A percentile compares a stretch with the other conserved stretches of the same genome.
These are phyloP conservation scores for Leiothrix lutea DNA, from an alignment of 2,113 vertebrate species.

Conservation along the genomic window DNA sequence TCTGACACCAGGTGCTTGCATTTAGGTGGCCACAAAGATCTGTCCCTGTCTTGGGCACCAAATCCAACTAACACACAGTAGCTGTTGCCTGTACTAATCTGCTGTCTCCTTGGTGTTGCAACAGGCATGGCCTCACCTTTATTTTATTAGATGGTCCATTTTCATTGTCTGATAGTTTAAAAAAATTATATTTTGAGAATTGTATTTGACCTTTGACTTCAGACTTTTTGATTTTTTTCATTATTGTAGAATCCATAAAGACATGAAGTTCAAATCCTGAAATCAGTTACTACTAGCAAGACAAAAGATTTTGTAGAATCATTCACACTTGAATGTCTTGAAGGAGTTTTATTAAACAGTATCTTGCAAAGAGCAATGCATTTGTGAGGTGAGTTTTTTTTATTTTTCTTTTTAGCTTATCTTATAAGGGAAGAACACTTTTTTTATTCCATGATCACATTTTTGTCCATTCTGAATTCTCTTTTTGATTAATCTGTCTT, in stretches of 20 bases:
- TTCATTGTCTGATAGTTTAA: neutral
- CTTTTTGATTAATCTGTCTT: neutral
- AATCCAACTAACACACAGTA: neutral
- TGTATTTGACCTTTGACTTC: neutral
- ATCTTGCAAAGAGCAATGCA: neutral
- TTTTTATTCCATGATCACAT: neutral
- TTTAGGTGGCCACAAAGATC: neutral
- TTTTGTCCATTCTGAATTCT: neutral
- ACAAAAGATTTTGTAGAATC: neutral
- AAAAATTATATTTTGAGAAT: neutral
- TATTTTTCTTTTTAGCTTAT: neutral
- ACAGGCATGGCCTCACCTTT: neutral
- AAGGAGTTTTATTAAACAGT: neutral
- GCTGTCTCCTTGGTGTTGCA: neutral
- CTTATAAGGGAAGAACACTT: neutral
- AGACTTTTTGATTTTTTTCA: neutral
- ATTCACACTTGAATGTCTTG: neutral
- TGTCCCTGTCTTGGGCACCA: neutral
- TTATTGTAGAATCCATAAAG: neutral
- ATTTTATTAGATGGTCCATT: neutral
- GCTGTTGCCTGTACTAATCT: neutral
- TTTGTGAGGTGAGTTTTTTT: neutral
- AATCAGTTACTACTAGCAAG: neutral
- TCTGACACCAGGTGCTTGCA: neutral
- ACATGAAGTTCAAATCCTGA: neutral